These are phyloP conservation scores for Drosophila kohkoa DNA, from an alignment of 1,140 invertebrate genomes.

Conservation along the genomic window DNA sequence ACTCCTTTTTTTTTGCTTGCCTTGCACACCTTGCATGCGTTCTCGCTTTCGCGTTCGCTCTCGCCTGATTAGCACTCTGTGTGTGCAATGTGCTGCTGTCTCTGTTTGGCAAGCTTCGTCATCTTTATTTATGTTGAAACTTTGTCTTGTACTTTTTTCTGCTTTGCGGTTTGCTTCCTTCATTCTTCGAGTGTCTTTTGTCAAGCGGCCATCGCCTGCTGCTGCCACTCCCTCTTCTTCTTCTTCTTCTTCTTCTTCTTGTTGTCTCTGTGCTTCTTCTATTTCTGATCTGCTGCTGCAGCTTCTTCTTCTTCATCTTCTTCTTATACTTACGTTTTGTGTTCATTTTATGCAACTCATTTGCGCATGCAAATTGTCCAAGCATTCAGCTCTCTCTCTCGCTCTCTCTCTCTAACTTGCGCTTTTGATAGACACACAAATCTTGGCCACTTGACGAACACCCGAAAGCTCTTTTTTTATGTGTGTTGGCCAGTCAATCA, in stretches of 20 bases:
- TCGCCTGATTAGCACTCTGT: constrained; percentile 10
- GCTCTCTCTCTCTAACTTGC: neutral
- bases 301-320: neutral
- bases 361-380: constrained; percentile 71
- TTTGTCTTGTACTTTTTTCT: no score
- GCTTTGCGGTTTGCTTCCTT: constrained; percentile 7
- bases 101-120: constrained; percentile 69
- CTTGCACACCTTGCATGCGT: constrained; percentile 12
- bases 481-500: constrained; percentile 50
- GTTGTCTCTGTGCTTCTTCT: neutral
- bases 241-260: neutral
- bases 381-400: neutral
- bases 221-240: constrained; percentile 18
- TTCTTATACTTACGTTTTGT: constrained; percentile 27
- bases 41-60: constrained; percentile 1
- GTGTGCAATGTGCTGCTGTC: neutral
- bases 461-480: constrained; percentile 62
- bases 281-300: constrained; percentile 17
- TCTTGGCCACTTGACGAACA: constrained; percentile 69
- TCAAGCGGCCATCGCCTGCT: constrained; percentile 64
- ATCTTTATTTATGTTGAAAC: constrained; percentile 78
- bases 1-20: constrained; percentile 5
- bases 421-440: neutral
- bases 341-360: constrained; percentile 72
- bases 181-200: constrained; percentile 68